Base-by-base conservation (phyloP, 2,888 invertebrate species). In the Chloromyia formosa region DNA sequence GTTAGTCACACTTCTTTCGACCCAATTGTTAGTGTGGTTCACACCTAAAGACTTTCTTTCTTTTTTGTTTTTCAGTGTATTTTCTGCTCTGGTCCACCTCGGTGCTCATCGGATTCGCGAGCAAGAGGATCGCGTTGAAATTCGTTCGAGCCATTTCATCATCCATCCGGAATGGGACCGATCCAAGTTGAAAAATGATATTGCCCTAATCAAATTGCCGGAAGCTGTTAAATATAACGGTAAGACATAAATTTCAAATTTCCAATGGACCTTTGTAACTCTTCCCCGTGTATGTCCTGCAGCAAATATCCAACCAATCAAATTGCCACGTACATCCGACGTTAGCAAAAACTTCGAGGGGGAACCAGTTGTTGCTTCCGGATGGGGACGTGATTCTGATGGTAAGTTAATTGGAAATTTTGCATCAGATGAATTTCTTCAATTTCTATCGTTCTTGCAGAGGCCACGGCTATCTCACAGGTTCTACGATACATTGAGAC, bases 101-200 rank as follows among this genome's bases (percentile, higher is more conserved):
- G 84, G 84, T n/a, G 85, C 84, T 23, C 82, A 84, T 74, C 83
- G 84, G 72, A 83, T 85, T 40, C 80, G 81, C 76, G 79, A 82
- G 49, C 84, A 84, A 72, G 76, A 80, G 73, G 84, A 84, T 12
- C 87, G 86, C 49, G 82, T 82, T 76, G 85, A 86, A 16, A 84
- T 85, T 23, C 81, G 80, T 77, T 81, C 79, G 76, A 78, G 77
- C 22, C 81, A 83, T 75, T 84, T 85, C 75, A 78, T 81, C 42
- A 81, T 85, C 18, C 84, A 83, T 75, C 83, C 84, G 45, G 82
- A 82, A 7, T 85, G 85, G 84, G 82, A 84, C 80, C 81, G 84
- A 14, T 80, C 81, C 14, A 80, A 83, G 3, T 77, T 84, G 7
- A 82, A 81, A 76, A 84, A 85, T 78, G 84, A 85, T 62, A 84